Conservation (phyloP, 2,888 invertebrate species). For the Stenodera caucasica region DNA sequence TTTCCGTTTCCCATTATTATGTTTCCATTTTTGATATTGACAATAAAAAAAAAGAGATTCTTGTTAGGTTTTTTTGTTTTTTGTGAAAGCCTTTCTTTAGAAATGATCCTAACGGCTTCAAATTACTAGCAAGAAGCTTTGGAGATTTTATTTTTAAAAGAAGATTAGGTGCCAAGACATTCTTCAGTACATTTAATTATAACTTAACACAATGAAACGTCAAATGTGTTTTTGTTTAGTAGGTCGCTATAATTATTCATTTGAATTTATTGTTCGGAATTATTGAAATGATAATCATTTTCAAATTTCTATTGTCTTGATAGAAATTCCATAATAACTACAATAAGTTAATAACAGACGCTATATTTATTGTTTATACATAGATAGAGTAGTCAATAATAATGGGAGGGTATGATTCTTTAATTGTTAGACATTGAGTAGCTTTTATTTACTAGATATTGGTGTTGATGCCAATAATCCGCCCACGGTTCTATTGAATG, state of each 20-base stretch:
- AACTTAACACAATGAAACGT: slow-evolving; percentile 26
- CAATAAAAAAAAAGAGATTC: too few species aligned
- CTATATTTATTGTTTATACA: too few species aligned
- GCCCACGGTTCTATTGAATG: slow-evolving; percentile 37
- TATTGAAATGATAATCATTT: too few species aligned
- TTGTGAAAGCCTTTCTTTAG: not conserved
- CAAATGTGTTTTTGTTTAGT: slow-evolving; percentile 18
- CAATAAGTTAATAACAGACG: too few species aligned
- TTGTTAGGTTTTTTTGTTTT: too few species aligned
- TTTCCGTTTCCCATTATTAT: too few species aligned
- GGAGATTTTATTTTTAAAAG: slow-evolving; percentile 22
- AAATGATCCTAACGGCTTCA: not conserved
- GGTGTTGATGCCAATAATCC: slow-evolving; percentile 35
- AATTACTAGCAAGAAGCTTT: not conserved
- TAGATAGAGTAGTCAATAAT: not conserved
- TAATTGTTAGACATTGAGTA: slow-evolving; percentile 9
- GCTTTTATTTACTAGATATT: slow-evolving; percentile 35
- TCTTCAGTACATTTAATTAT: slow-evolving; percentile 28
- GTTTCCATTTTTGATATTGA: too few species aligned
- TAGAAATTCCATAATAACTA: too few species aligned
- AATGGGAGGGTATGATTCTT: not conserved
- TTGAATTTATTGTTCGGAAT: too few species aligned
- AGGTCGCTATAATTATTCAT: slow-evolving; percentile 21
- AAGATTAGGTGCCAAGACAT: slow-evolving; percentile 27
- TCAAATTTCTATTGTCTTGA: too few species aligned